phyloP scores from a whole-genome alignment of 2,888 invertebrate genomes.

The Gonocerus acuteangulatus region DNA sequence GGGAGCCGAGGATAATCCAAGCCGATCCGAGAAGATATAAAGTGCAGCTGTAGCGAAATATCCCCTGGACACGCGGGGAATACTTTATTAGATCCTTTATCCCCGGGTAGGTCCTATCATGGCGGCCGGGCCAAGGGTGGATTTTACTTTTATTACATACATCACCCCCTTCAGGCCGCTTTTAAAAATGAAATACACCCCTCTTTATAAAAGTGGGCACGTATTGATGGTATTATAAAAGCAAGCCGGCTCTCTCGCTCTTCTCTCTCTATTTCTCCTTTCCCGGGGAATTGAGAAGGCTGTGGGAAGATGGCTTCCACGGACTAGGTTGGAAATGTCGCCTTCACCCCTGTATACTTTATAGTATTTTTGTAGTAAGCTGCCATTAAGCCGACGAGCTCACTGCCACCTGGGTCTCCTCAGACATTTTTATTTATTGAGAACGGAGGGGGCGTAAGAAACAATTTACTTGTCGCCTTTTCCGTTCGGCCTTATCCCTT shows the following conservation, averaged over 20 bases:
- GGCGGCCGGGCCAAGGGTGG: constrained; percentile 1
- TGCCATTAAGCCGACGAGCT: constrained; percentile 8
- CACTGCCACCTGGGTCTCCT: constrained; percentile 8
- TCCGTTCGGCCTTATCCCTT: too few relatives aligned
- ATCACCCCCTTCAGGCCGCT: constrained; percentile 3
- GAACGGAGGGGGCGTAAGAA: too few relatives aligned
- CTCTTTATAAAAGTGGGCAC: constrained; percentile 25
- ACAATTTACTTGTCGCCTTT: too few relatives aligned
- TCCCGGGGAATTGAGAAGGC: not conserved
- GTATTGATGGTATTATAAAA: constrained; percentile 26
- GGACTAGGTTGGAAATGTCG: not conserved
- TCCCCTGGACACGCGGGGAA: constrained; percentile 14
- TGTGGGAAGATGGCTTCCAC: not conserved
- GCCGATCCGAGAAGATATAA: constrained; percentile 4
- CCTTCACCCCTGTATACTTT: not conserved
- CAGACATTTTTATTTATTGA: too few relatives aligned
- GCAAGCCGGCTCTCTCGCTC: not conserved
- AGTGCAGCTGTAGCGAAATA: constrained; percentile 17
- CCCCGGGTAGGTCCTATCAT: not conserved
- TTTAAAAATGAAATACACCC: constrained; percentile 23
- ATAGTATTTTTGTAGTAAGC: constrained; percentile 21
- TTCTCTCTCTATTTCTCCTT: not conserved
- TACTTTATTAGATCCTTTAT: constrained; percentile 19
- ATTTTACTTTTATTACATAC: constrained; percentile 20
- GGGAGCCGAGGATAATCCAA: not conserved